Conservation (phyloP, 2,797 vertebrate genomes). For the Falco biarmicus region DNA sequence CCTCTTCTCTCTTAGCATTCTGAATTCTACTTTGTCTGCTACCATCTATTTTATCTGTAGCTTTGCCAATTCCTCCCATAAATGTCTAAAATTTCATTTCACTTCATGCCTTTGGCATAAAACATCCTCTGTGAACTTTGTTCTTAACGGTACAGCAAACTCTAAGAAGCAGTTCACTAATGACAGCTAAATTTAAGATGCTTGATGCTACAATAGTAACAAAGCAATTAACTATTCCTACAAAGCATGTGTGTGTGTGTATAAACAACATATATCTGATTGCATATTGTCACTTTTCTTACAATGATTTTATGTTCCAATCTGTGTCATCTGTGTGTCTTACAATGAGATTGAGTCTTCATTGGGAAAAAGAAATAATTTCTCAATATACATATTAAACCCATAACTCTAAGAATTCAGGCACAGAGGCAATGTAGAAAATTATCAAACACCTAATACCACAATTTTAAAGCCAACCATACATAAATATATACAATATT, state of each 20-base stretch:
- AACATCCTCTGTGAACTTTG: neutral
- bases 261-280: neutral
- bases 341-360: neutral
- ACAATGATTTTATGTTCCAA: neutral
- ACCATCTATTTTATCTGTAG: neutral
- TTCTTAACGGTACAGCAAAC: neutral
- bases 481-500: neutral
- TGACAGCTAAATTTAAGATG: neutral
- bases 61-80: neutral
- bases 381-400: neutral
- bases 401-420: neutral
- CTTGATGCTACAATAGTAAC: neutral
- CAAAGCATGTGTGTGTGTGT: accelerated
- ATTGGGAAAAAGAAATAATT: neutral
- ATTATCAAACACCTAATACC: accelerated
- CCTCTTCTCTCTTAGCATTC: neutral
- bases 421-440: neutral
- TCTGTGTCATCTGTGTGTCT: neutral
- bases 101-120: neutral
- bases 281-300: neutral
- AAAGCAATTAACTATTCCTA: neutral
- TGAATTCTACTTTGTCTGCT: neutral
- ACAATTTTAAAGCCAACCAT: neutral
- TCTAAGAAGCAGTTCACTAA: neutral
- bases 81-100: neutral